Percentiles rank a stretch among this genome's conserved stretches.
These are phyloP conservation scores for Drosophila oshimai DNA, from an alignment of 1,140 invertebrate genomes.

Conservation along the genomic window DNA sequence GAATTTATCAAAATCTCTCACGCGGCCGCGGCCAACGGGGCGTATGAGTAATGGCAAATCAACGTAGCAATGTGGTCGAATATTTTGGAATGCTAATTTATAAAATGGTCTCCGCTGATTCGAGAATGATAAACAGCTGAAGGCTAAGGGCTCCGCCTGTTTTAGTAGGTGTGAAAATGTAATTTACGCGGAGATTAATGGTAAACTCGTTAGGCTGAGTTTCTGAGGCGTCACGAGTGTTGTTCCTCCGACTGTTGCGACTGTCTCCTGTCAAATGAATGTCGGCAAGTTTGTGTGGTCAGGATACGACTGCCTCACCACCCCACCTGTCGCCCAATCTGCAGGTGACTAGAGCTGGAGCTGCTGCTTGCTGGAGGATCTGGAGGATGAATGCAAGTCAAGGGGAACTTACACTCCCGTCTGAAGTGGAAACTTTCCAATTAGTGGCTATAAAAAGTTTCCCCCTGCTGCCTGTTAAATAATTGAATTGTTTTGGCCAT, in stretches of 20 bases:
- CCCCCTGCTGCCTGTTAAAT: conserved; percentile 19
- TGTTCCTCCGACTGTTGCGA: neutral
- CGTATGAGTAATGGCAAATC: conserved; percentile 58
- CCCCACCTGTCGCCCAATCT: conserved; percentile 16
- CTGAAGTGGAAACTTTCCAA: conserved; percentile 54
- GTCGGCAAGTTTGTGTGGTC: conserved; percentile 13
- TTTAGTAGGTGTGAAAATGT: conserved; percentile 35
- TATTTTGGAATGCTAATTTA: conserved; percentile 58
- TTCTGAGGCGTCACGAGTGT: neutral
- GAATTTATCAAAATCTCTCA: conserved; percentile 66
- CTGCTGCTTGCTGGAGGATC: no score
- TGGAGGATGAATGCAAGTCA: neutral
- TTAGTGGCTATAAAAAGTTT: conserved; percentile 49
- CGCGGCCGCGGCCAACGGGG: conserved; percentile 21
- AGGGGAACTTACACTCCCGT: neutral
- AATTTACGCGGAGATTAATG: conserved; percentile 41
- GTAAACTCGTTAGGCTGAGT: conserved; percentile 17
- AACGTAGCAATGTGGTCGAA: conserved; percentile 35
- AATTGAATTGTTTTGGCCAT: conserved; percentile 39
- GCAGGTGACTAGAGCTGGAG: no score
- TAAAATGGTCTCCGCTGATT: conserved; percentile 40
- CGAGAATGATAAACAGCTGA: conserved; percentile 1
- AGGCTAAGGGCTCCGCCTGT: neutral
- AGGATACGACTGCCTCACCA: neutral
- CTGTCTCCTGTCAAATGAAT: conserved; percentile 31